Conservation (phyloP, 2,113 vertebrate species). For the Anarrhichthys ocellatus region DNA sequence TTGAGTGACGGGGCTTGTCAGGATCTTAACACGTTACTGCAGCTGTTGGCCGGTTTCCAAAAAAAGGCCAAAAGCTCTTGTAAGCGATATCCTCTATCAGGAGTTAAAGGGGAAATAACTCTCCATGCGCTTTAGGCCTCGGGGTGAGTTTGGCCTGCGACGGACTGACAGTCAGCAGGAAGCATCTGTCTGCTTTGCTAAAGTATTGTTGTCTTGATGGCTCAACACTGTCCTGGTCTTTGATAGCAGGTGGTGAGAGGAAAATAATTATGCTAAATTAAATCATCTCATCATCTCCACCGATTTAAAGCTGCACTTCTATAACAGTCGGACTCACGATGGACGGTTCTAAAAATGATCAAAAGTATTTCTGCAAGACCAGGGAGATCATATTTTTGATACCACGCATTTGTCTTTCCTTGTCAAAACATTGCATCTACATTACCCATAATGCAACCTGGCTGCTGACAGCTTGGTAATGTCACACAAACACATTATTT, state of each 20-base stretch:
- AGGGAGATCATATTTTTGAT: no score
- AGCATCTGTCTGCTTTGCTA: neutral
- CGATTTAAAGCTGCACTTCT: no score
- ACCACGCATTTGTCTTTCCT: neutral
- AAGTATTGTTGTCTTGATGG: neutral
- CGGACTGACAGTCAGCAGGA: slow-evolving; percentile 17
- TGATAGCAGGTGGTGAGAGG: neutral
- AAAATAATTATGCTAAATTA: neutral
- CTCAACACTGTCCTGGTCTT: neutral
- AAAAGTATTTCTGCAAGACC: neutral
- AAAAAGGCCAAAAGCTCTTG: slow-evolving; percentile 32
- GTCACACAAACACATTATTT: neutral
- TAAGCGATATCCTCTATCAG: slow-evolving; percentile 57
- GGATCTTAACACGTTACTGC: slow-evolving; percentile 48
- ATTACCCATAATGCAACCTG: neutral
- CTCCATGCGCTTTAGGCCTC: neutral
- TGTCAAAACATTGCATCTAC: neutral
- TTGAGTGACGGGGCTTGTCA: slow-evolving; percentile 57
- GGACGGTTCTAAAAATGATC: no score
- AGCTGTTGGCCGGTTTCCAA: slow-evolving; percentile 70
- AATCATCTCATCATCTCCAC: neutral
- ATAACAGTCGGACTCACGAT: neutral
- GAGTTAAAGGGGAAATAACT: slow-evolving; percentile 37
- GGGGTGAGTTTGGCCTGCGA: neutral
- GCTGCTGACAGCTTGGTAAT: neutral